Evolutionary conservation across 2,797 vertebrate genomes (phyloP), one percentile per base, ranked within the genome.

Genomic region (Mus spretus): DNA sequence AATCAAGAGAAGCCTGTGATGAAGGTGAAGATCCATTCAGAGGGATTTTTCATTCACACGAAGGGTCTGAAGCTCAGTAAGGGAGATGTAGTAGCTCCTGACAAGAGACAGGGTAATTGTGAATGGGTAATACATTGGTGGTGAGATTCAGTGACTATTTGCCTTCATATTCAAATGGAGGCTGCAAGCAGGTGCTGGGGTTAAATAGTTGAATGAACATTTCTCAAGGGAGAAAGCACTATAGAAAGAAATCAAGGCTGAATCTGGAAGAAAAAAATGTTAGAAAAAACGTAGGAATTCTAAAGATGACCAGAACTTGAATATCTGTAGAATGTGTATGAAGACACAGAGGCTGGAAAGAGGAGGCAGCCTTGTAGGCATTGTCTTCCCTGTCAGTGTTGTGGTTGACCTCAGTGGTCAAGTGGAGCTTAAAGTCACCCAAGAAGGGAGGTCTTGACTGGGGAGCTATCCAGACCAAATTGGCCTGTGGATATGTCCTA

Each of bases 101-200:
- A 89, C 96, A 96, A 95, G 67, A 14, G 98, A 97, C 93, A 97
- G 97, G 94, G 96, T 98, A 98, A 98, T 98, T 98, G 98, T 95
- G 97, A 97, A 96, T 97, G 96, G 97, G 93, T 78, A 96, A 98
- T 97, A 96, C 93, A 97, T 89, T 81, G 89, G 89, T 96, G 97
- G 89, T 97, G 96, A 98, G 98, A 98, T 95, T 93, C 98, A 97
- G 96, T 98, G 97, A 97, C 97, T 98, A 90, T 98, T 97, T 98
- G 95, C 95, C 88, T 57, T 63, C 93, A 91, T 96, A 93, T 97
- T 98, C 95, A 89, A 97, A 98, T 96, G 94, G 96, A 98, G 94
- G 94, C 97, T 91, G 84, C 94, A 96, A 98, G 96, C 97, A 97
- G 96, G 98, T 98, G 97, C 89, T 55, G 37, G 10, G 34, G 97